These are phyloP conservation scores for Steinernema carpocapsae DNA, from an alignment of 2,888 invertebrate genomes.

Conservation along the genomic window DNA sequence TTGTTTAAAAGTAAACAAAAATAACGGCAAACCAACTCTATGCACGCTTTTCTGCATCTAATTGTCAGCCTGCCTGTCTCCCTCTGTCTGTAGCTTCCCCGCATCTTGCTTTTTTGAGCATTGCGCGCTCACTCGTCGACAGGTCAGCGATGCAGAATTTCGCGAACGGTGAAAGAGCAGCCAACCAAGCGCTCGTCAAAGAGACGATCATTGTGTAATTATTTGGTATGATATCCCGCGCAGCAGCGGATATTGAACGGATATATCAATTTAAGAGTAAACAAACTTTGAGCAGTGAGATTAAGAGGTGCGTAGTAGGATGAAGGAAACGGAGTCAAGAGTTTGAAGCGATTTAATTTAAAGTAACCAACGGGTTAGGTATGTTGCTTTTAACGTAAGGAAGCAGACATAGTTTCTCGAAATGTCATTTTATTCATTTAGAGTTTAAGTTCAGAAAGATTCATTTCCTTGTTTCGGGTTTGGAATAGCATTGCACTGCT, in stretches of 20 bases:
- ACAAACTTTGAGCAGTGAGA: not conserved
- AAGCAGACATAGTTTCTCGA: too few relatives aligned
- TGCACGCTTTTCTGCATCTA: too few relatives aligned
- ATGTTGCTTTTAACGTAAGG: too few relatives aligned
- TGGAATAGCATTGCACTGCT: not conserved
- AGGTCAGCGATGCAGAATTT: slow-evolving; percentile 4
- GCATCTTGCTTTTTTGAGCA: too few relatives aligned
- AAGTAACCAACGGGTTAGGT: too few relatives aligned
- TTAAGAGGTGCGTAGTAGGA: not conserved
- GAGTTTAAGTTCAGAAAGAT: too few relatives aligned
- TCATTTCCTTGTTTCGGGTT: not conserved
- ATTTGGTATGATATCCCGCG: not conserved
- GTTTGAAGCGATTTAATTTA: too few relatives aligned
- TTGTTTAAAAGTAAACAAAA: too few relatives aligned
- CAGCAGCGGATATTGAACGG: slow-evolving; percentile 28
- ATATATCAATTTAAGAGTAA: slow-evolving; percentile 24
- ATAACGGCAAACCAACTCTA: too few relatives aligned
- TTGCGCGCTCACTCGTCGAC: not conserved
- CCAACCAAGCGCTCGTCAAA: not conserved
- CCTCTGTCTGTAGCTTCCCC: too few relatives aligned
- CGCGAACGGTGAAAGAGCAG: not conserved
- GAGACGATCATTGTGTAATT: not conserved
- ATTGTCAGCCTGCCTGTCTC: too few relatives aligned
- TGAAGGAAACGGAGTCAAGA: not conserved
- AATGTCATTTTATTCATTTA: too few relatives aligned